Percentiles rank a stretch among this genome's conserved stretches.
Evolutionary conservation across 1,140 invertebrate species (phyloP).

Genomic region (Battus philenor): DNA sequence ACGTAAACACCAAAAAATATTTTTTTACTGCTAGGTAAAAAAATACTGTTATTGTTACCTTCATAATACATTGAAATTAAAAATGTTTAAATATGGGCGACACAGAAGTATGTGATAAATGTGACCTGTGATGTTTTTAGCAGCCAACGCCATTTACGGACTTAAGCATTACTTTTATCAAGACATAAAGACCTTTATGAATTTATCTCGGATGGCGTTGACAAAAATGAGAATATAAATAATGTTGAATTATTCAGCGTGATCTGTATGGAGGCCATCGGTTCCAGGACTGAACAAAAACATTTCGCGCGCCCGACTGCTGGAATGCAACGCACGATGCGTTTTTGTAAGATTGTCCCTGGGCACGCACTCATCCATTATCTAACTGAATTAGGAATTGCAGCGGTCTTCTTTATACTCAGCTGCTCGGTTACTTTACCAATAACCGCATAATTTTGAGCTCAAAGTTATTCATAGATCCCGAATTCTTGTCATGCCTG

Average conservation of each 20-base stretch:
- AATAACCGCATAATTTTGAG: too few relatives aligned
- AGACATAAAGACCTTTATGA: slow-evolving; percentile 73
- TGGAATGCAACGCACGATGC: slow-evolving; percentile 58
- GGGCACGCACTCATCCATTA: slow-evolving; percentile 70
- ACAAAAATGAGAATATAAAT: slow-evolving; percentile 75
- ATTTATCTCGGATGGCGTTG: slow-evolving; percentile 70
- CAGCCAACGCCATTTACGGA: slow-evolving; percentile 44
- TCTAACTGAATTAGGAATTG: slow-evolving; percentile 70
- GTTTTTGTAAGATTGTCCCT: slow-evolving; percentile 72
- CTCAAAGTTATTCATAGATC: too few relatives aligned
- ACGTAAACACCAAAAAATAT: too few relatives aligned
- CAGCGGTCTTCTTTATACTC: slow-evolving; percentile 51
- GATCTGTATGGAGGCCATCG: slow-evolving; percentile 64
- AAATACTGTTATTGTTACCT: neutral
- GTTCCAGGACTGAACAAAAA: slow-evolving; percentile 49
- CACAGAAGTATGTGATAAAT: slow-evolving; percentile 34
- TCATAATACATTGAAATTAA: slow-evolving; percentile 2
- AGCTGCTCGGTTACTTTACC: too few relatives aligned
- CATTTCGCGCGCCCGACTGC: slow-evolving; percentile 44
- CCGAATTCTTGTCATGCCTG: too few relatives aligned
- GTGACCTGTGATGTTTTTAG: slow-evolving; percentile 43
- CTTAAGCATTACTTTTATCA: slow-evolving; percentile 72
- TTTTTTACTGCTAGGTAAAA: too few relatives aligned
- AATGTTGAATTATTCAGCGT: slow-evolving; percentile 75
- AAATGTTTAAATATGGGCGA: slow-evolving; percentile 11